Evolutionary conservation across 2,888 invertebrate genomes (phyloP), one percentile per base, ranked within the genome.

Genomic region (Cephus pygmeus): DNA sequence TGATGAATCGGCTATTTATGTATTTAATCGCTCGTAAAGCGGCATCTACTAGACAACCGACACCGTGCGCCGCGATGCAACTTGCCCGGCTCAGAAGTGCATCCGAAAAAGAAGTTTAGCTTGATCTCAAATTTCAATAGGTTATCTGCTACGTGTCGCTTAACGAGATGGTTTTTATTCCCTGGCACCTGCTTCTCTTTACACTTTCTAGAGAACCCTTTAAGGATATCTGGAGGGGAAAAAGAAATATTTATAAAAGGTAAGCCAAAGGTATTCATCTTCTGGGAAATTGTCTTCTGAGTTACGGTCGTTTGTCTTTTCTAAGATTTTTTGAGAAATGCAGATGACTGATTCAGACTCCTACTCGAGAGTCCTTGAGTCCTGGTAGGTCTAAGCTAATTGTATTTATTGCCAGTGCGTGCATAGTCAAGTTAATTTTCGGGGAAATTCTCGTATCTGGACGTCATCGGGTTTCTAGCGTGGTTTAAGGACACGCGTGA

Each of bases 11-110:
- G 81, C 85, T 86, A 85, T 85, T 86, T 86, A 85, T 81, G 84
- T 81, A 81, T 87, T 86, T 87, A 88, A 89, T 89, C 87, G 88
- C 85, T 88, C 87, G 87, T 87, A 85, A 87, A 87, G 81, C 82
- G 79, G 81, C 75, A 81, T 76, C 79, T 80, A 85, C 84, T 84
- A 85, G 85, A 84, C 82, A 81, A 81, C 73, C 69, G 76, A 34
- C 74, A 74, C 74, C 35, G 74, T 30, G 71, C 71, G 71, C 71
- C 71, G 71, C 71, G 12, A 33, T 11, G 71, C 71, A 56, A 56
- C 56, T 23, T 9, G 56, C 56, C 23, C 2, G 56, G 23, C 23
- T 56, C 56, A 9, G 23, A 56, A 56, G 56, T 56, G 56, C 56
- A 56, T 56, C 56, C 56, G 56, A 56, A 56, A 56, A 56, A 56